Percentiles rank a stretch among this genome's conserved stretches.
phyloP scores from a whole-genome alignment of 2,888 invertebrate genomes.

The Zygogramma bicolorata region DNA sequence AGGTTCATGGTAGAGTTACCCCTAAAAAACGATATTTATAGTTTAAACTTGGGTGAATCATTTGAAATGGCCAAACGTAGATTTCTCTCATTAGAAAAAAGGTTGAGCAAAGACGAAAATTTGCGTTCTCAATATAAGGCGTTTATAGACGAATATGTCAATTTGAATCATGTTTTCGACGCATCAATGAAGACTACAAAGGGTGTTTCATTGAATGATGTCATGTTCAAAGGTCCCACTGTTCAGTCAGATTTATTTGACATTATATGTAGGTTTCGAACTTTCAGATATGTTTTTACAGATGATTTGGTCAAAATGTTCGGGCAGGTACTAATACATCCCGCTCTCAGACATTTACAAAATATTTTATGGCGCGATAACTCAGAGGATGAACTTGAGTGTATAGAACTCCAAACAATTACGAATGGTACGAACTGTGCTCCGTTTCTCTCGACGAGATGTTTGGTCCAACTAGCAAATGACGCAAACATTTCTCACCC shows the following conservation, averaged over 20 bases:
- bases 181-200: slow-evolving; percentile 15
- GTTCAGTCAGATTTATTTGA: slow-evolving; percentile 34
- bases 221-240: slow-evolving; percentile 15
- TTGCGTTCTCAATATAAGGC: slow-evolving; percentile 10
- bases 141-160: slow-evolving; percentile 24
- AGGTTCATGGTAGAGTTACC: too few relatives aligned
- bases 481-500: not conserved
- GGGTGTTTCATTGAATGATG: slow-evolving; percentile 23
- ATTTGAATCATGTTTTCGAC: slow-evolving; percentile 30
- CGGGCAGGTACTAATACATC: too few relatives aligned
- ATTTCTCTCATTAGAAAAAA: slow-evolving; percentile 16
- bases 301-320: too few relatives aligned
- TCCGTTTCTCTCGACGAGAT: slow-evolving; percentile 24
- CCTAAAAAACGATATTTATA: too few relatives aligned
- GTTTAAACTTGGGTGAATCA: too few relatives aligned
- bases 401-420: slow-evolving; percentile 30
- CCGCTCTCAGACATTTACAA: too few relatives aligned
- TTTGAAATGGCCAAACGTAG: too few relatives aligned
- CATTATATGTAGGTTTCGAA: slow-evolving; percentile 22
- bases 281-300: slow-evolving; percentile 27
- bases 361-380: not conserved
- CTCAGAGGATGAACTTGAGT: slow-evolving; percentile 12
- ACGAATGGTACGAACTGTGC: slow-evolving; percentile 28
- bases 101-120: not conserved
- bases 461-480: not conserved